Conservation (phyloP, 2,888 invertebrate species). For the Gandaritis pyraliata region DNA sequence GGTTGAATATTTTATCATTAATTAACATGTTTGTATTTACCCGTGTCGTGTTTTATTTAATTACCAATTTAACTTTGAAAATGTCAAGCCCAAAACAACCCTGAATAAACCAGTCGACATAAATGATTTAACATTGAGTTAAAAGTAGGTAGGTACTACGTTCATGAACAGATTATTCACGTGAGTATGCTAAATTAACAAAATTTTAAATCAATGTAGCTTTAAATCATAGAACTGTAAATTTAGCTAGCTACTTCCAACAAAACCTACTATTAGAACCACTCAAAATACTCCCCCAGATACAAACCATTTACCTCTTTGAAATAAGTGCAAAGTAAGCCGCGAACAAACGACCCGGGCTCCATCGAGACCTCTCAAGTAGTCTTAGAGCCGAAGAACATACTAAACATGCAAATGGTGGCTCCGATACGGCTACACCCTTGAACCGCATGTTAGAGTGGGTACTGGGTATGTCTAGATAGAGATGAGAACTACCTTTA, state of each 20-base stretch:
- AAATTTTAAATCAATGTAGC: too few species aligned
- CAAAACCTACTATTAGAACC: constrained; percentile 25
- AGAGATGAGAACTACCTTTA: constrained; percentile 15
- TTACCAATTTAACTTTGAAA: constrained; percentile 29
- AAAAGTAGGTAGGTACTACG: background rate
- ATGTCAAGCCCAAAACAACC: constrained; percentile 25
- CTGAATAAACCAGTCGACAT: background rate
- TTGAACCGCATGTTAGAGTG: constrained; percentile 57
- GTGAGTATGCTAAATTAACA: too few species aligned
- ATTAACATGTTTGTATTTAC: constrained; percentile 33
- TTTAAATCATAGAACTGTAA: too few species aligned
- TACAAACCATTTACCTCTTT: constrained; percentile 25
- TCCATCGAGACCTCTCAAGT: constrained; percentile 36
- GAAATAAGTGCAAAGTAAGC: constrained; percentile 39
- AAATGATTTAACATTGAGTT: background rate
- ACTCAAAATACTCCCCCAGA: constrained; percentile 38
- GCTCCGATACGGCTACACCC: constrained; percentile 50
- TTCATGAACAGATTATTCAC: too few species aligned
- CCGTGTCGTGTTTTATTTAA: constrained; percentile 36
- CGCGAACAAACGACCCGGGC: constrained; percentile 36
- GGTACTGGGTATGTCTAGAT: constrained; percentile 7
- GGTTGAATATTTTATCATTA: constrained; percentile 33
- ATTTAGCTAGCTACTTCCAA: background rate
- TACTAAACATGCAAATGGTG: constrained; percentile 59
- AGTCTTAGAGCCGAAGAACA: constrained; percentile 46